A percentile compares a stretch with the other conserved stretches of the same genome.
Evolutionary conservation across 2,888 invertebrate genomes (phyloP).

Genomic region (Antitype chi): DNA sequence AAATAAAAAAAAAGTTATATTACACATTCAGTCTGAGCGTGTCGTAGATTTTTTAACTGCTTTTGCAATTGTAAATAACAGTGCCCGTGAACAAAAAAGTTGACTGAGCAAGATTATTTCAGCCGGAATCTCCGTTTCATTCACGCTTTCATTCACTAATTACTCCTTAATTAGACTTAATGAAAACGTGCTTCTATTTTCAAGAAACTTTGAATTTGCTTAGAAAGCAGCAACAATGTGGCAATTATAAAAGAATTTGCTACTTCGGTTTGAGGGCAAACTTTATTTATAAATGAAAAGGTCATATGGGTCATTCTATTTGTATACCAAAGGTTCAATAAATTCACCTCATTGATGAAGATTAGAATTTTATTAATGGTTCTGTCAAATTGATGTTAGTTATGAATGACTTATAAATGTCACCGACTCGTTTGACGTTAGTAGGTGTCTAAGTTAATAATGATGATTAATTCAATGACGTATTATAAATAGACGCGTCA

Average conservation of each 20-base stretch:
- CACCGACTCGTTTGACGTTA: neutral
- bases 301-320: neutral
- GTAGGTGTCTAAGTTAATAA: neutral
- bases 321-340: neutral
- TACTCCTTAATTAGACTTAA: conserved; percentile 30
- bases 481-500: no score
- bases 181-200: conserved; percentile 33
- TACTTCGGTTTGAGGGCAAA: neutral
- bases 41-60: neutral
- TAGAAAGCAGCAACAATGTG: neutral
- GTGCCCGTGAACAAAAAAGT: neutral
- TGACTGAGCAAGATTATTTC: neutral
- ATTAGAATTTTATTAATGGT: conserved; percentile 23
- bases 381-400: conserved; percentile 21
- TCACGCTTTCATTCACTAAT: conserved; percentile 39
- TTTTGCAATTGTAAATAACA: neutral
- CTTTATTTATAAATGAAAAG: conserved; percentile 6
- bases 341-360: conserved; percentile 1
- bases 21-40: no score
- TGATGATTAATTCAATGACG: neutral
- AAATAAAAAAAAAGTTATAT: no score
- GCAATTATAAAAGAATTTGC: conserved; percentile 21
- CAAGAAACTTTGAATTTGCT: neutral
- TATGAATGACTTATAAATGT: conserved; percentile 1
- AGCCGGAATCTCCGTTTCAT: conserved; percentile 22